Evolutionary conservation across 2,797 vertebrate species (phyloP).

Genomic region (Chiloscyllium punctatum): DNA sequence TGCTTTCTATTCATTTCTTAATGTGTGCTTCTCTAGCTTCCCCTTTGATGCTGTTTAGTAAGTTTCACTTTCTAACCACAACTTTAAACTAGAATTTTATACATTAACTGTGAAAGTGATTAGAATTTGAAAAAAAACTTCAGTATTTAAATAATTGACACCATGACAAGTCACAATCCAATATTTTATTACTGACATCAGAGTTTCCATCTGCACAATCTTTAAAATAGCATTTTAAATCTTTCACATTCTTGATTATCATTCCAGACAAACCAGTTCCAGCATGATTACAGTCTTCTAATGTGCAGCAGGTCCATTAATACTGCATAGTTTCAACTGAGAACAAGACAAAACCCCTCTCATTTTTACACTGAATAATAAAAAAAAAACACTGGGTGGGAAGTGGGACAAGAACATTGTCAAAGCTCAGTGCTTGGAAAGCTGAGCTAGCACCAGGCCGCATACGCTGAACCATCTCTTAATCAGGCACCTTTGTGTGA

Average conservation of each 20-base stretch:
- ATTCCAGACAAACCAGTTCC: neutral
- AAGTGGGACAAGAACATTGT: neutral
- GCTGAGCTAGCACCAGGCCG: neutral
- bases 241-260: neutral
- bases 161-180: neutral
- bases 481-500: neutral
- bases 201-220: neutral
- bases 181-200: constrained; percentile 16
- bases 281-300: neutral
- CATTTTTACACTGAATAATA: neutral
- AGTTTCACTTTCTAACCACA: neutral
- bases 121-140: neutral
- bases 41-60: neutral
- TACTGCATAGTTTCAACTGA: neutral
- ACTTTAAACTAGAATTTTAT: neutral
- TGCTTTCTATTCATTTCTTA: neutral
- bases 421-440: neutral
- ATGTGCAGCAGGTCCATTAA: neutral
- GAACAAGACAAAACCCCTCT: neutral
- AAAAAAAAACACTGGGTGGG: neutral
- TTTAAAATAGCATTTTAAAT: neutral
- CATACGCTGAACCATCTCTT: neutral
- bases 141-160: neutral
- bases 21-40: neutral
- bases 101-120: neutral